Base-by-base conservation (phyloP, 2,797 vertebrate species). In the Brotula barbata region DNA sequence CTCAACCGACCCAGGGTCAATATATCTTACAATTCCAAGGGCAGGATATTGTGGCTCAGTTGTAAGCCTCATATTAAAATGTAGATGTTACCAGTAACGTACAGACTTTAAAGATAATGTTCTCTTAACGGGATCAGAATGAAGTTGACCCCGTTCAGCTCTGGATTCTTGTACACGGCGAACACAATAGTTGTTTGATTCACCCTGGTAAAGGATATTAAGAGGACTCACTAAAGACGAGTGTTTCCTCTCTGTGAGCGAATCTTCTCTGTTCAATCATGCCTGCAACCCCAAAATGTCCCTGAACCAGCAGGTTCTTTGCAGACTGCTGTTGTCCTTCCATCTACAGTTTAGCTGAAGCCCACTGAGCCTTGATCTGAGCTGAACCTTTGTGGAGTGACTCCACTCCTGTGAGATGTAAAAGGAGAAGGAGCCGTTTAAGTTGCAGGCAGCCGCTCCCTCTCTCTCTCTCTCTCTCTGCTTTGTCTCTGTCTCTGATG, bases 401-500 rank as follows among this genome's bases (percentile, higher is more conserved):
- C 37, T 61, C 14, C 42, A 43, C 34, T 62, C 36, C 47, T 60
- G 33, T 55, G 33, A 55, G 45, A 44, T 55, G 47, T 69, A 19
- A 68, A 60, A 68, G 20, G 63, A 78, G 70, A 78, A 31, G 34
- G n/a, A n/a, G n/a, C 36, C 34, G 53, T 34, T 68, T 58, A 75
- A 61, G 52, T 65, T 48, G 37, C 61, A 39, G 31, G 25, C 44
- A 21, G 31, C 20, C 5, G n/a, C 22, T 44, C 16, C 3, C 46
- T 46, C n/a, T 23, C 51, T 40, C 17, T 48, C 21, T 31, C 34
- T 33, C 3, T 41, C 16, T 47, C 20, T 16, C 44, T 28, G 9
- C 7, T 1, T 46, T 28, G 7, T 28, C 3, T 40, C 55, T 47
- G 3, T 25, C 17, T 34, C 12, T 56, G 19, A 60, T 19, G 5